Base-by-base conservation (phyloP, 2,888 invertebrate species). In the Platycheirus rosarum region DNA sequence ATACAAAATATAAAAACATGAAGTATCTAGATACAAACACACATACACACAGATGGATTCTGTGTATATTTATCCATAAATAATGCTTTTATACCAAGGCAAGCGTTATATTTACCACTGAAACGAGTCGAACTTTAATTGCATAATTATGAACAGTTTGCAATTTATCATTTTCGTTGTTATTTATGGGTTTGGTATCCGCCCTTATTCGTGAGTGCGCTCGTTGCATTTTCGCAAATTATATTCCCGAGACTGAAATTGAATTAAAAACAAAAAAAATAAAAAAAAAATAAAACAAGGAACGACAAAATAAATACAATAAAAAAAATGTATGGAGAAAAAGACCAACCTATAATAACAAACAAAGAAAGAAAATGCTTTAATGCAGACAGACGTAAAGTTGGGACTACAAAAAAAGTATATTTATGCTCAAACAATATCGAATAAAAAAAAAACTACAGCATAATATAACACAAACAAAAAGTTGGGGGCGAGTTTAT, bases 71-170 rank as follows among this genome's bases (percentile, higher is more conserved):
- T 32, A 53, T 46, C 75, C 80, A 80, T 80, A 80, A 80, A 80
- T 80, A 80, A 80, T 66, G 80, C 66, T 80, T 80, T 80, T 76
- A 80, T 76, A 82, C 62, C 68, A 82, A 71, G 48, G 77, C 77
- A 51, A 77, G 77, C 77, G 82, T 82, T 82, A 82, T 82, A 82
- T 82, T 77, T 82, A 77, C 82, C 82, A 82, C 82, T 82, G 82
- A 82, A 82, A 82, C 82, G 82, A 82, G 88, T 89, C 88, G 88
- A 89, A 89, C 89, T 89, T 90, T 90, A 90, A 90, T 90, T 90
- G 90, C 90, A 90, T 90, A 90, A 90, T 90, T 90, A 89, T 89
- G 89, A 88, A 89, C 89, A 89, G 88, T 88, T 90, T 88, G 89
- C 89, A 89, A 90, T 90, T 90, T 90, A 90, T 90, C 90, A 90